These are phyloP conservation scores for Hydropotes inermis DNA, from an alignment of 2,113 vertebrate genomes.

Conservation along the genomic window DNA sequence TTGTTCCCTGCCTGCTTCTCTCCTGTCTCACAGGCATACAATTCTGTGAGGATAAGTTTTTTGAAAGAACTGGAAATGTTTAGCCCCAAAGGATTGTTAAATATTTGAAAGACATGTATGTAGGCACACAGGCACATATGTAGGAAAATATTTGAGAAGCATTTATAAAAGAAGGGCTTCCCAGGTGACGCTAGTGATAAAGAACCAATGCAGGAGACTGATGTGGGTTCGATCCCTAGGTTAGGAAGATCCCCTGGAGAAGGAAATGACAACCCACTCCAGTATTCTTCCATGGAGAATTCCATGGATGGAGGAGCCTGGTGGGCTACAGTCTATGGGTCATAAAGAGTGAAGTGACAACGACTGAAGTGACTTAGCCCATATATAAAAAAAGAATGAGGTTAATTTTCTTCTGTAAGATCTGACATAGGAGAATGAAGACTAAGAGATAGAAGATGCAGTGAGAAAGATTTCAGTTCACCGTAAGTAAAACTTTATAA, in stretches of 20 bases:
- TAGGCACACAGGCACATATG: background rate
- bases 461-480: constrained; percentile 4
- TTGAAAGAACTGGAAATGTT: background rate
- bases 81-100: background rate
- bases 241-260: background rate
- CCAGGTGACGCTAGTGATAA: background rate
- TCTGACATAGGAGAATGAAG: background rate
- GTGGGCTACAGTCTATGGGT: background rate
- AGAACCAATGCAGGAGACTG: background rate
- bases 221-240: background rate
- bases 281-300: background rate
- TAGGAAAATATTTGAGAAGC: background rate
- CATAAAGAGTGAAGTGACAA: background rate
- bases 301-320: background rate
- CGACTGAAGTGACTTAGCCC: background rate
- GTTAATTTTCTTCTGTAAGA: background rate
- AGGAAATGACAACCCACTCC: background rate
- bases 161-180: background rate
- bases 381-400: background rate
- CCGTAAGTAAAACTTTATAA: background rate
- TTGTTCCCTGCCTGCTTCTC: background rate
- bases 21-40: background rate
- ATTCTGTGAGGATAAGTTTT: background rate
- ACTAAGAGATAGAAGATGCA: background rate
- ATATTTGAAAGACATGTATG: background rate